Base-by-base conservation (phyloP, 2,888 invertebrate species). In the Plebejus melissa region DNA sequence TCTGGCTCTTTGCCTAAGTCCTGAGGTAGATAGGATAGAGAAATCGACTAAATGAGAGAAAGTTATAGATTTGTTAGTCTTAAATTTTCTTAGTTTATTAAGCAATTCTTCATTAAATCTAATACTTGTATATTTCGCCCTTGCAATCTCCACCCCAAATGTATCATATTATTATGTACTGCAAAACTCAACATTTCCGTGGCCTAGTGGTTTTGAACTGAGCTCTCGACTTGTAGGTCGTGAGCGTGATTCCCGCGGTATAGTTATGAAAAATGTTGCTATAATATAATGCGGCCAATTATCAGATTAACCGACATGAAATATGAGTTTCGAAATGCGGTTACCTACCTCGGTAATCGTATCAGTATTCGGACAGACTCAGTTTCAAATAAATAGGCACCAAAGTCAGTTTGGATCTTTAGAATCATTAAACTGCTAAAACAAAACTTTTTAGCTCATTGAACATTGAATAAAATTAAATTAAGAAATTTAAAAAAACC, bases 1-100 rank as follows among this genome's bases (percentile, higher is more conserved):
- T 32, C 32, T 65, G 65, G 32, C 65, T 36, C 65, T 65, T 65
- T 36, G 65, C 65, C 65, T 65, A 32, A 65, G 32, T 65, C 32
- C 65, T 32, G 65, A 65, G 65, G 65, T 32, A 65, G 65, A 13
- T 36, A 65, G 46, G 7, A 5, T 32, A 28, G 60, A 60, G 9
- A 11, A 60, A 28, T 60, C n/a, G 32, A 32, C 13, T 65, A 36
- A 54, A 16, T 36, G 28, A 4, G 60, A 28, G 28, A 60, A 28
- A 60, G 11, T 28, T 11, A 46, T 46, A 46, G 2, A 46, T 46
- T 46, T 0, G 11, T 46, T 46, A 16, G 13, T 4, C 32, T 32
- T 32, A 36, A 65, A 36, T 65, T 13, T 13, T 65, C 65, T 54
- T 54, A 16, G 54, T 16, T 54, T 54, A 11, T 54, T 54, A 16